Base-by-base conservation (phyloP, 2,113 vertebrate genomes). In the Leiothrix lutea region DNA sequence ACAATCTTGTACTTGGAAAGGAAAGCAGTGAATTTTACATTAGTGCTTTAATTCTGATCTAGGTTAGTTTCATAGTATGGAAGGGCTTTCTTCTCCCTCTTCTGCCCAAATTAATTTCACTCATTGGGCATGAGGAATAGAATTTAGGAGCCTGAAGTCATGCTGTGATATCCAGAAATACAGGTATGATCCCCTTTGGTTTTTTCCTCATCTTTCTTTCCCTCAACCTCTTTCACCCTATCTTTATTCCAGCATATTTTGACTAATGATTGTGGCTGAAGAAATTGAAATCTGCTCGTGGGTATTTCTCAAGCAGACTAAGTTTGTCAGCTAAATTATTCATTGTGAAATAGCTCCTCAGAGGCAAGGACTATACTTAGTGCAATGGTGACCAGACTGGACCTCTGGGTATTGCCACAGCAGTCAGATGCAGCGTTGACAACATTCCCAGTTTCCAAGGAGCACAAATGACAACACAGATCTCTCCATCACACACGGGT, bases 321-420 rank as follows among this genome's bases (percentile, higher is more conserved):
- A 80, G 66, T 91, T 95, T 93, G 65, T 92, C 94, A 95, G 81
- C 80, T 90, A 85, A 90, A 96, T 96, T 91, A 95, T 95, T 96
- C 90, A 96, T 90, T 67, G 92, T 84, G 95, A 94, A 95, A 95
- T 77, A 94, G 75, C 91, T 97, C 80, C 92, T 89, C 51, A 92
- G 84, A 95, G 93, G 69, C 94, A 92, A 73, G 71, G 48, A 73
- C 86, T 88, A 51, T 65, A 70, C 71, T 91, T 74, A n/a, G 73
- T 45, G 81, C 15, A 33, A 12, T 71, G 69, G 65, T 75, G 88
- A 73, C 75, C 1, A 0, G 73, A 28, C 81, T 64, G 82, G 78
- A 87, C 90, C 93, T 88, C 71, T 90, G 82, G 78, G 80, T 88
- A 56, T 53, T 75, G 90, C 82, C 71, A 75, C 45, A 45, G 57